Percentiles rank a stretch among this genome's conserved stretches.
phyloP scores from a whole-genome alignment of 2,113 vertebrate genomes.

The Steatornis caripensis region DNA sequence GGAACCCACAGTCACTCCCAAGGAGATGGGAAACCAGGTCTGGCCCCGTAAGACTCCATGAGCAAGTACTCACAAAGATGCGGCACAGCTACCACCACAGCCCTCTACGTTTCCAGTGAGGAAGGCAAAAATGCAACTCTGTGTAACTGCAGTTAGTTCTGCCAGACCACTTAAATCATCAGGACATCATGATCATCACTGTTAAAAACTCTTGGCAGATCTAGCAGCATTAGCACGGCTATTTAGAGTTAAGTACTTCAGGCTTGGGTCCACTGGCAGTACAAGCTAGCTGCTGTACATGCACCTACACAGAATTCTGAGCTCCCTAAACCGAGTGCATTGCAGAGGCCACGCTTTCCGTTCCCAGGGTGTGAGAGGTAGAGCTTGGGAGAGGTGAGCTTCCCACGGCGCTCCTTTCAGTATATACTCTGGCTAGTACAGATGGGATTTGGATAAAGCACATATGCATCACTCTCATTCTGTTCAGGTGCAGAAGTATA shows the following conservation, averaged over 20 bases:
- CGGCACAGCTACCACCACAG: not conserved
- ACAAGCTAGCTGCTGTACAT: not conserved
- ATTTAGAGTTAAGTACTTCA: not conserved
- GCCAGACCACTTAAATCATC: not conserved
- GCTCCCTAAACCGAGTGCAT: not conserved
- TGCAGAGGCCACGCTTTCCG: not conserved
- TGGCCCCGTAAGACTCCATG: not conserved
- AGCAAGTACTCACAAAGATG: not conserved
- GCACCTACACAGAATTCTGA: not conserved
- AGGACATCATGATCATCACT: not conserved
- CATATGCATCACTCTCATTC: not conserved
- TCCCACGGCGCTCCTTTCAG: not conserved
- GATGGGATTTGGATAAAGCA: not conserved
- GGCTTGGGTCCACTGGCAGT: not conserved
- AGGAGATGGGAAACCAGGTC: not conserved
- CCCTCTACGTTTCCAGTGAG: not conserved
- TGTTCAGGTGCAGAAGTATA: not conserved
- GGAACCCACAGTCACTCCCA: not conserved
- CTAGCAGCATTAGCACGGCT: not conserved
- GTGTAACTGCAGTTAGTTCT: not conserved
- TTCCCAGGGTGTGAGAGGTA: not conserved
- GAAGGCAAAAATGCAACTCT: not conserved
- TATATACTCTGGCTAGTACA: not conserved
- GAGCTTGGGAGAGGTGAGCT: not conserved
- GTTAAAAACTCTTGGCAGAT: conserved; percentile 5